phyloP scores from a whole-genome alignment of 2,797 vertebrate genomes.

The Sphenopsis melanotis region DNA sequence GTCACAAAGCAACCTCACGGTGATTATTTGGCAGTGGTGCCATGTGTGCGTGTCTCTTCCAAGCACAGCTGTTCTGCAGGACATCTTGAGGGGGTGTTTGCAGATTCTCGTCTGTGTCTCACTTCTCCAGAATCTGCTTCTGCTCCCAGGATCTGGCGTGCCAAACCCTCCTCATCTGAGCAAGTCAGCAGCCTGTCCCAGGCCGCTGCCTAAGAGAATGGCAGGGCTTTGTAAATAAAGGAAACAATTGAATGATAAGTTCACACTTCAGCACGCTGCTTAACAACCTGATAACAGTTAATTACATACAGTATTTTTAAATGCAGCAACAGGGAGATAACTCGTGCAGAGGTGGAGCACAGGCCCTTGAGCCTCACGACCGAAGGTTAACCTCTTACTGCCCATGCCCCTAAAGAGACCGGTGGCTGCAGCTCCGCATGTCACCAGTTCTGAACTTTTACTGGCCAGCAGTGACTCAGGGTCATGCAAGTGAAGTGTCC shows the following conservation, averaged over 20 bases:
- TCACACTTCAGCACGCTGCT: constrained; percentile 73
- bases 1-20: background rate
- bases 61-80: background rate
- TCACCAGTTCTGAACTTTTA: background rate
- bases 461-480: background rate
- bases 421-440: background rate
- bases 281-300: constrained; percentile 69
- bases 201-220: constrained; percentile 25
- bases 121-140: constrained; percentile 7
- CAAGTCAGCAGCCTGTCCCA: constrained; percentile 62
- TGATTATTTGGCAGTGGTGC: background rate
- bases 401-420: background rate
- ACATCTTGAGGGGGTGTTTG: background rate
- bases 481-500: accelerated
- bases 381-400: background rate
- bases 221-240: constrained; percentile 70
- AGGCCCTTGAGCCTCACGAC: background rate
- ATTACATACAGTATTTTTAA: constrained; percentile 66
- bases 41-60: background rate
- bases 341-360: background rate
- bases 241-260: constrained; percentile 72
- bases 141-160: constrained; percentile 18
- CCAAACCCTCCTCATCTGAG: constrained; percentile 53
- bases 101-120: background rate
- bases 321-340: constrained; percentile 34